phyloP scores from a whole-genome alignment of 1,140 invertebrate species.

The Drosophila malerkotliana region DNA sequence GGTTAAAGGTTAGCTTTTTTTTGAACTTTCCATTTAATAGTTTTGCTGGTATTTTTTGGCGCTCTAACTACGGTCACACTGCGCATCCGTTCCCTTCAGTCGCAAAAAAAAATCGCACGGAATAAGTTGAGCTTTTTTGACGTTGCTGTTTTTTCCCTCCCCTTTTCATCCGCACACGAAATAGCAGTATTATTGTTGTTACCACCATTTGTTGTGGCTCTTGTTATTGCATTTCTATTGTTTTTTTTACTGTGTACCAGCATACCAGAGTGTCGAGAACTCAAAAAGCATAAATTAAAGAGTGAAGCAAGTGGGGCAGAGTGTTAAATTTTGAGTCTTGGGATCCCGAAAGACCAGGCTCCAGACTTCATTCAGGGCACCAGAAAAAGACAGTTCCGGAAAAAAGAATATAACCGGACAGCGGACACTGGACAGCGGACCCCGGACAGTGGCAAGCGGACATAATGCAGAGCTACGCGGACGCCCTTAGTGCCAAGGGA shows the following conservation, averaged over 20 bases:
- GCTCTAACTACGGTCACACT: constrained; percentile 17
- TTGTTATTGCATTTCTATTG: constrained; percentile 21
- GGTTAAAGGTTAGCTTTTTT: background rate
- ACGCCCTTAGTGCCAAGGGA: constrained; percentile 76
- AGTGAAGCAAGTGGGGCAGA: background rate
- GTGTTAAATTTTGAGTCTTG: background rate
- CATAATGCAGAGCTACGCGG: constrained; percentile 76
- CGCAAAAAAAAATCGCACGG: constrained; percentile 63
- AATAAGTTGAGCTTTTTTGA: constrained; percentile 7
- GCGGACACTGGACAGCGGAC: too few species aligned
- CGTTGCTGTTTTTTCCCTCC: background rate
- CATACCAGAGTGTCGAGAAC: constrained; percentile 9
- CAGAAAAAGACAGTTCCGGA: background rate
- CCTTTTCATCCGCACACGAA: constrained; percentile 47
- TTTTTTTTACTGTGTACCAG: constrained; percentile 27
- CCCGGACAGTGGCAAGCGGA: background rate
- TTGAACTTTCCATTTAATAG: background rate
- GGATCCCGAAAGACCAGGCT: background rate
- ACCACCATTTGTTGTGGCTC: constrained; percentile 21
- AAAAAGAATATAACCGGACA: background rate
- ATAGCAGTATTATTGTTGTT: constrained; percentile 65
- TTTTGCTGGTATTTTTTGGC: background rate
- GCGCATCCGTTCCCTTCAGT: constrained; percentile 31
- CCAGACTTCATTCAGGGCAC: background rate
- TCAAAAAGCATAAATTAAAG: background rate